Conservation (phyloP, 1,140 invertebrate genomes). For the Drosophila bifasciata region DNA sequence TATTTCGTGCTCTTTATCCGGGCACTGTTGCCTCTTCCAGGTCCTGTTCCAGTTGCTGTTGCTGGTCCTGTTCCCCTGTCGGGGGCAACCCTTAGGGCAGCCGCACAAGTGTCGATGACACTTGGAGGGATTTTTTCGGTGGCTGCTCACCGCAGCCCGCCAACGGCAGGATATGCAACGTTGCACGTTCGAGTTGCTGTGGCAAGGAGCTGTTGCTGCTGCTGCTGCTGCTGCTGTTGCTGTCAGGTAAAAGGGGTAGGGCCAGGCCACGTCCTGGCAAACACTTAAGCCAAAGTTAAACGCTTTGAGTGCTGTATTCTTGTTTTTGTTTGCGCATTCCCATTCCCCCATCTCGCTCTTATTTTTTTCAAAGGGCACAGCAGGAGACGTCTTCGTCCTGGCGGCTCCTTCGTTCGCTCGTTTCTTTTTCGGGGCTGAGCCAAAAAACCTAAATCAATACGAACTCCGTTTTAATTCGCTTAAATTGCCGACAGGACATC, state of each 20-base stretch:
- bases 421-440: constrained; percentile 15
- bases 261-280: constrained; percentile 68
- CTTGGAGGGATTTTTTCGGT: constrained; percentile 73
- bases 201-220: neutral
- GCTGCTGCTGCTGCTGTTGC: neutral
- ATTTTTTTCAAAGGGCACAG: constrained; percentile 49
- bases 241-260: constrained; percentile 52
- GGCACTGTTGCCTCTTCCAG: constrained; percentile 27
- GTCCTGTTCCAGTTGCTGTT: constrained; percentile 18
- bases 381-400: constrained; percentile 60
- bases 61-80: neutral
- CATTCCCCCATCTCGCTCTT: constrained; percentile 47
- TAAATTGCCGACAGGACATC: constrained; percentile 76
- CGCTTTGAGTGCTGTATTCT: constrained; percentile 79
- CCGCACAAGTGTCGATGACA: constrained; percentile 80
- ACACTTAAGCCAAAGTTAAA: constrained; percentile 83
- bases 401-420: constrained; percentile 12
- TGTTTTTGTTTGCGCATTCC: constrained; percentile 73
- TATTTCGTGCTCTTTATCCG: constrained; percentile 27
- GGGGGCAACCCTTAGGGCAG: constrained; percentile 73
- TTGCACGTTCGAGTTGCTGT: constrained; percentile 38
- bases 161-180: constrained; percentile 62
- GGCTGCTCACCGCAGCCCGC: constrained; percentile 50
- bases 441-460: constrained; percentile 74
- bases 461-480: constrained; percentile 76